Conservation (phyloP, 2,888 invertebrate genomes). For the Dasysyrphus albostriatus region DNA sequence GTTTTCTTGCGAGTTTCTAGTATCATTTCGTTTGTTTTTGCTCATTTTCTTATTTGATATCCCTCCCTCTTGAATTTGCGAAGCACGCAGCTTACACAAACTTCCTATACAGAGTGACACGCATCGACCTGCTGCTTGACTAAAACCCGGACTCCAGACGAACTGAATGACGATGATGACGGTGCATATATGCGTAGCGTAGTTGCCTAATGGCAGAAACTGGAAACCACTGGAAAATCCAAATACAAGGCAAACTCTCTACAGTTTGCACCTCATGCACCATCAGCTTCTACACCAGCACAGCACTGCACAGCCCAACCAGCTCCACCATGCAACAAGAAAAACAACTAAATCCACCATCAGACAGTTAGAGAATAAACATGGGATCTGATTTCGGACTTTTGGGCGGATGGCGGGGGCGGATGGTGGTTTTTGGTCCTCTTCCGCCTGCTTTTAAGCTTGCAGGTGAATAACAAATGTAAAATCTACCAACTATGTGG, state of each 20-base stretch:
- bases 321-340: constrained; percentile 19
- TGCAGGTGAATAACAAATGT: not conserved
- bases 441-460: not conserved
- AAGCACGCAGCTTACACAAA: constrained; percentile 37
- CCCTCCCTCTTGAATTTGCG: constrained; percentile 29
- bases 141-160: constrained; percentile 1
- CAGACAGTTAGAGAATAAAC: constrained; percentile 45
- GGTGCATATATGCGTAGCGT: constrained; percentile 22
- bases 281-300: not conserved
- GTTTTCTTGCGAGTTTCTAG: constrained; percentile 51
- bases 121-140: constrained; percentile 63
- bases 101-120: constrained; percentile 64
- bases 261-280: not conserved
- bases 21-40: constrained; percentile 24
- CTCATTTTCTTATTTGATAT: constrained; percentile 51
- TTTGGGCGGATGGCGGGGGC: not conserved
- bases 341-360: constrained; percentile 18
- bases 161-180: constrained; percentile 16
- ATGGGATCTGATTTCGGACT: not conserved
- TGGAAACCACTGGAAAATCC: constrained; percentile 61
- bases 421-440: constrained; percentile 5
- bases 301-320: not conserved
- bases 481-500: no score
- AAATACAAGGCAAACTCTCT: constrained; percentile 37
- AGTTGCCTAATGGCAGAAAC: constrained; percentile 74